A percentile compares a stretch with the other conserved stretches of the same genome.
phyloP scores from a whole-genome alignment of 2,113 vertebrate species.

The Bufo bufo region DNA sequence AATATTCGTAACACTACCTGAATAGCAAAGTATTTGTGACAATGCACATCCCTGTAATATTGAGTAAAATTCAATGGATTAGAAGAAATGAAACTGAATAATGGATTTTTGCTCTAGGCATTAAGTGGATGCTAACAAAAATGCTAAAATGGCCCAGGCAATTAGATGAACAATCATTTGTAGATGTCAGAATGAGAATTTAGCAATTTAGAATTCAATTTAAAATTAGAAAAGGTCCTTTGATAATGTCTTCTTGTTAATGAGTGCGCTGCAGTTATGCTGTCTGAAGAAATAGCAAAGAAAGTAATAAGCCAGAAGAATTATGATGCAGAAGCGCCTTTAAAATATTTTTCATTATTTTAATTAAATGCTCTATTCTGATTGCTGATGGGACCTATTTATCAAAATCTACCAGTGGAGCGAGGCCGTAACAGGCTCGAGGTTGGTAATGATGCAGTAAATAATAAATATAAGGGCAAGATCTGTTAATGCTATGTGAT shows the following conservation, averaged over 20 bases:
- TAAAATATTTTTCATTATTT: constrained; percentile 58
- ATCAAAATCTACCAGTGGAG: constrained; percentile 41
- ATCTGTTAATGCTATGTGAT: constrained; percentile 13
- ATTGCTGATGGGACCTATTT: constrained; percentile 47
- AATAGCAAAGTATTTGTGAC: constrained; percentile 26
- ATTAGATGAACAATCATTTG: constrained; percentile 60
- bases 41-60: constrained; percentile 19
- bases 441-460: constrained; percentile 53
- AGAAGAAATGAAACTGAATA: constrained; percentile 54
- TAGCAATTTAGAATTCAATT: constrained; percentile 57
- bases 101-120: constrained; percentile 49
- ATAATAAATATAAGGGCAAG: constrained; percentile 31
- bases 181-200: constrained; percentile 58
- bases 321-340: constrained; percentile 43
- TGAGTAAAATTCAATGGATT: constrained; percentile 51
- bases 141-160: constrained; percentile 51
- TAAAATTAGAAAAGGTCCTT: constrained; percentile 58
- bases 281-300: constrained; percentile 38
- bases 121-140: constrained; percentile 54
- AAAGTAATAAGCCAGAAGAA: constrained; percentile 54
- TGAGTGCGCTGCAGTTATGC: constrained; percentile 44
- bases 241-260: constrained; percentile 58
- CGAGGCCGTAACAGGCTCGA: constrained; percentile 33
- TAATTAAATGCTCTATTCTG: constrained; percentile 55
- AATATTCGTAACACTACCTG: background rate